phyloP scores from a whole-genome alignment of 2,888 invertebrate species.

The Mythimna loreyi region DNA sequence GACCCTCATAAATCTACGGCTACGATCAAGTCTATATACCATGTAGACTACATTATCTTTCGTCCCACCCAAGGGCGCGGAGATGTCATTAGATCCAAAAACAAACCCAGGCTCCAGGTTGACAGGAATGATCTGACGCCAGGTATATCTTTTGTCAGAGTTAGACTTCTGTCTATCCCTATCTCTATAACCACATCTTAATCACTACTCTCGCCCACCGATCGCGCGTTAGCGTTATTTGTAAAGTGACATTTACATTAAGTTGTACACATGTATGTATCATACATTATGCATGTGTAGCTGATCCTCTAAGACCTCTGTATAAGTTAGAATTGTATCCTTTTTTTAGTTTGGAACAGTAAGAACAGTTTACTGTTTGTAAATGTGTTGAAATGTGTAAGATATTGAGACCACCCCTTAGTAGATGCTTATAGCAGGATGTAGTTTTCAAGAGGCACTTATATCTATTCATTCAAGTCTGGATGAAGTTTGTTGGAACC shows the following conservation, averaged over 20 bases:
- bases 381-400: constrained; percentile 22
- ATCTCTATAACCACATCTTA: constrained; percentile 30
- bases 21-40: neutral
- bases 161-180: constrained; percentile 20
- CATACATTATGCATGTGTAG: constrained; percentile 36
- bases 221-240: constrained; percentile 53
- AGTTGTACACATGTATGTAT: constrained; percentile 42
- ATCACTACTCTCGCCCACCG: constrained; percentile 52
- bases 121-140: neutral
- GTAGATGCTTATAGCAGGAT: constrained; percentile 1
- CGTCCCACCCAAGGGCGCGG: too few relatives aligned
- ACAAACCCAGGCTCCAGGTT: neutral
- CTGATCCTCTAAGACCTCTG: constrained; percentile 30
- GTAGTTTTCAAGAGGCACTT: neutral
- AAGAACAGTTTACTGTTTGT: constrained; percentile 41
- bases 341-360: neutral
- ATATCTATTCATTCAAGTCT: neutral
- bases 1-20: neutral
- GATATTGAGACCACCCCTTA: constrained; percentile 22
- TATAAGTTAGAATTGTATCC: constrained; percentile 15
- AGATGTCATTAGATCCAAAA: too few relatives aligned
- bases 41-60: too few relatives aligned
- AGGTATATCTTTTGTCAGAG: neutral
- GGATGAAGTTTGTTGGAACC: neutral
- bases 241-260: constrained; percentile 56